Evolutionary conservation across 1,140 invertebrate genomes (phyloP).

Genomic region (Drosophila miranda): DNA sequence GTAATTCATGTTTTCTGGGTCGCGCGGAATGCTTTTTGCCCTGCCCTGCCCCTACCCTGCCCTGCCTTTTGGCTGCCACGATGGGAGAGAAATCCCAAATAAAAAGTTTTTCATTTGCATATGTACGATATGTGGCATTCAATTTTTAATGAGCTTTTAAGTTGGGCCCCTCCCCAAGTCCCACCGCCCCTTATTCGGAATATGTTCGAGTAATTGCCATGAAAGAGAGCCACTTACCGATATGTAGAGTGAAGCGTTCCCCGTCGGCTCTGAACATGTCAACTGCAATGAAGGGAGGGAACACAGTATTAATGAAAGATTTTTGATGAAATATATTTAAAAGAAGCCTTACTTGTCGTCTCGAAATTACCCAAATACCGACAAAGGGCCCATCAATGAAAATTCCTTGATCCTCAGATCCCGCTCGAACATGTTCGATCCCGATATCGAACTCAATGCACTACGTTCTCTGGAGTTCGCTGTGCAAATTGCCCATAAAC

Average conservation of each 20-base stretch:
- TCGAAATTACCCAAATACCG: too few relatives aligned
- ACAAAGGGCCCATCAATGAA: too few relatives aligned
- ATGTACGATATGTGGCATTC: slow-evolving; percentile 22
- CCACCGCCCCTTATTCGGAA: neutral
- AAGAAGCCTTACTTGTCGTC: too few relatives aligned
- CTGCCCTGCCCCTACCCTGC: neutral
- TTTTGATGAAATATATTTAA: too few relatives aligned
- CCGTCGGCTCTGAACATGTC: slow-evolving; percentile 61
- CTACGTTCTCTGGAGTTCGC: too few relatives aligned
- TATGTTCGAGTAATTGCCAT: neutral
- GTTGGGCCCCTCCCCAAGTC: neutral
- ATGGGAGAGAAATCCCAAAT: slow-evolving; percentile 11
- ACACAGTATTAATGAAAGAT: neutral
- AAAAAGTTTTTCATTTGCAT: slow-evolving; percentile 34
- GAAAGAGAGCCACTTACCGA: slow-evolving; percentile 54
- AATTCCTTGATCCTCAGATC: too few relatives aligned
- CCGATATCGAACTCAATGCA: too few relatives aligned
- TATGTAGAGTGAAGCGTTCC: slow-evolving; percentile 41
- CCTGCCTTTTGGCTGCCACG: slow-evolving; percentile 21
- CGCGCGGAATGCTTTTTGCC: neutral
- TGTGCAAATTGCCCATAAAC: too few relatives aligned
- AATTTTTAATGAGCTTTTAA: slow-evolving; percentile 57
- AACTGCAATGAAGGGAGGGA: slow-evolving; percentile 45
- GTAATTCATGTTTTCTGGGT: slow-evolving; percentile 9
- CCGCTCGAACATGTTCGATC: too few relatives aligned